Percentiles rank a stretch among this genome's conserved stretches.
These are phyloP conservation scores for Coracias cyanogaster DNA, from an alignment of 2,797 vertebrate genomes.

Conservation along the genomic window DNA sequence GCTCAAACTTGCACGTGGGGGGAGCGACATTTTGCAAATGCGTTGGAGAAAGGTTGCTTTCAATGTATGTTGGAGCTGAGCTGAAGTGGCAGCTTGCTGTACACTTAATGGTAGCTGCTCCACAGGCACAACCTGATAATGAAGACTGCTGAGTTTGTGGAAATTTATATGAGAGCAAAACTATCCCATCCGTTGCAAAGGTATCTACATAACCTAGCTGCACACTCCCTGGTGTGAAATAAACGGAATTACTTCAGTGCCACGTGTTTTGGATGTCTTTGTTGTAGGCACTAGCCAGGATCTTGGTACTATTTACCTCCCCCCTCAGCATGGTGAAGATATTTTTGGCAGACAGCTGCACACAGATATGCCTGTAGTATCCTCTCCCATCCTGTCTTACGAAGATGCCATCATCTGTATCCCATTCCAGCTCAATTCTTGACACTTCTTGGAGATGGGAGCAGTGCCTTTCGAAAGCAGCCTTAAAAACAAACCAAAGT, in stretches of 20 bases:
- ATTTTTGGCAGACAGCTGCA: not conserved
- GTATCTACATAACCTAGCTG: constrained; percentile 2
- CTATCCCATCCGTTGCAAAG: not conserved
- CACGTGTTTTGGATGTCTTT: constrained; percentile 43
- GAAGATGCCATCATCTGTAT: not conserved
- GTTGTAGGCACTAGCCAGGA: not conserved
- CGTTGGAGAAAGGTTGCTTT: not conserved
- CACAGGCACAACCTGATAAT: not conserved
- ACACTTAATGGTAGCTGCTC: not conserved
- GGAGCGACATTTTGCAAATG: not conserved
- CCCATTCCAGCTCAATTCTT: not conserved
- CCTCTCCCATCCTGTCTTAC: not conserved
- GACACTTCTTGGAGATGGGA: not conserved
- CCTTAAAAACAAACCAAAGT: not conserved
- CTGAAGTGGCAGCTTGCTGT: not conserved
- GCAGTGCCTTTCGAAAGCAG: not conserved
- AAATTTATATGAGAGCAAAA: constrained; percentile 7
- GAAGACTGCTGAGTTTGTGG: constrained; percentile 21
- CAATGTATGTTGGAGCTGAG: not conserved
- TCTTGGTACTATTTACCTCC: not conserved
- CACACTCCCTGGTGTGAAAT: constrained; percentile 49
- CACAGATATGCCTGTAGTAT: not conserved
- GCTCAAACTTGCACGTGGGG: not conserved
- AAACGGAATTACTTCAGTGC: constrained; percentile 57
- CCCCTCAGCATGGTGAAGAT: not conserved